Base-by-base conservation (phyloP, 92 coral and sea anemone genomes). In the Bergia sp. region DNA sequence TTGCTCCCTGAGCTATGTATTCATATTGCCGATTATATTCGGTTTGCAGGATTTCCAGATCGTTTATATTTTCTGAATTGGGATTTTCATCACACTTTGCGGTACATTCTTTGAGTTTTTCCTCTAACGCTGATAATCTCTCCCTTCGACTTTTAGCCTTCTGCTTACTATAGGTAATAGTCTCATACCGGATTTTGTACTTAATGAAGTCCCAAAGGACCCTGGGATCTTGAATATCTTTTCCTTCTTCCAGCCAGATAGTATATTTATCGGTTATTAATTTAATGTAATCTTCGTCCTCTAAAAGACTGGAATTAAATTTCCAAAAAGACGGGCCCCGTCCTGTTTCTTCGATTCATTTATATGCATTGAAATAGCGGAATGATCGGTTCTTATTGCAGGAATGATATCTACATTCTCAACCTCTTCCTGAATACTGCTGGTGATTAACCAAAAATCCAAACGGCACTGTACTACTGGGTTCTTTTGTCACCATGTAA, bases 401-500 rank as follows among this genome's bases (percentile, higher is more conserved):
- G 87, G 80, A 23, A 71, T 44, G 29, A 88, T 88, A 20, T 88
- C 87, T 18, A 72, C 91, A 23, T 50, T 37, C 16, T 89, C 82
- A 7, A 82, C 66, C 7, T 73, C 80, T 39, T 73, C 83, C 11
- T 81, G 74, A 20, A 88, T 29, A 16, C 11, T 39, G 41, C 49
- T 81, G 23, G 50, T 0, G 20, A 72, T 88, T 7, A 88, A 38
- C 81, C 86, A 88, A 81, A 50, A 88, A 45, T 80, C 81, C 50
- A 88, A 21, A 12, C 90, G 78, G 0, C 38, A 42, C 23, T 88
- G 86, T 45, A 64, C 65, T 50, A 69, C 66, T 23, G 86, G 86
- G 77, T 80, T 65, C 80, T 80, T 81, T 82, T 88, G 90, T 10
- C 90, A 41, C 90, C 90, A 80, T 3, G 90, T 88, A 72, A 80